These are phyloP conservation scores for Lepetodrilus schrolli DNA, from an alignment of 2,888 invertebrate genomes.

Conservation along the genomic window DNA sequence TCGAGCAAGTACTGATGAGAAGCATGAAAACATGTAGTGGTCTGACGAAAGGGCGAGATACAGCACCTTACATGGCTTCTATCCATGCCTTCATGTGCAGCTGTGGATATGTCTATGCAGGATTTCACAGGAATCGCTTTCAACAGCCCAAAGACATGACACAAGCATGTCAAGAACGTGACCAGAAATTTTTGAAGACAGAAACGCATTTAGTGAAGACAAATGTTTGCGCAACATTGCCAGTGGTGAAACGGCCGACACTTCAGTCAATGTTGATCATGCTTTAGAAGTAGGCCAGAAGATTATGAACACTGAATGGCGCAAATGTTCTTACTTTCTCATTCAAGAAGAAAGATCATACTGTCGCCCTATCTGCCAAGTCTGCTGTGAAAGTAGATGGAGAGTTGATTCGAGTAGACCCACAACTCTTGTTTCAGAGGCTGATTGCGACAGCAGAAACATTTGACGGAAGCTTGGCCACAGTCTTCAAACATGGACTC, in stretches of 20 bases:
- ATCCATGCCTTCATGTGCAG: conserved; percentile 41
- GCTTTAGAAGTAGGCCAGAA: conserved; percentile 40
- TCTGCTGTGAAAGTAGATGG: conserved; percentile 24
- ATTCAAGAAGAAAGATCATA: conserved; percentile 32
- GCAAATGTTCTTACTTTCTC: too few relatives aligned
- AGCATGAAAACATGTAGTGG: conserved; percentile 50
- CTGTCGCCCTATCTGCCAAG: conserved; percentile 35
- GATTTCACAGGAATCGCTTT: neutral
- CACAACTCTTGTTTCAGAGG: conserved; percentile 45
- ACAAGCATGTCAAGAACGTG: conserved; percentile 34
- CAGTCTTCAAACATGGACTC: conserved; percentile 46
- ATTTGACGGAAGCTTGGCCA: conserved; percentile 15
- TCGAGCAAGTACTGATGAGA: conserved; percentile 55
- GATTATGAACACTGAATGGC: conserved; percentile 41
- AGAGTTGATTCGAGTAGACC: conserved; percentile 35
- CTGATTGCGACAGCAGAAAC: conserved; percentile 29
- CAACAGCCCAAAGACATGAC: conserved; percentile 35
- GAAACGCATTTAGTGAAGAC: conserved; percentile 45
- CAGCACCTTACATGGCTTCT: conserved; percentile 40
- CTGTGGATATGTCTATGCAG: conserved; percentile 31
- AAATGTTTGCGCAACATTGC: conserved; percentile 45
- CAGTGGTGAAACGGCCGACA: conserved; percentile 45
- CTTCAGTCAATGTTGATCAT: conserved; percentile 43
- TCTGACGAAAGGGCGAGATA: conserved; percentile 41
- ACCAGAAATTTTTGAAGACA: conserved; percentile 39